Conservation (phyloP, 2,888 invertebrate genomes). For the Metacarcinus magister region DNA sequence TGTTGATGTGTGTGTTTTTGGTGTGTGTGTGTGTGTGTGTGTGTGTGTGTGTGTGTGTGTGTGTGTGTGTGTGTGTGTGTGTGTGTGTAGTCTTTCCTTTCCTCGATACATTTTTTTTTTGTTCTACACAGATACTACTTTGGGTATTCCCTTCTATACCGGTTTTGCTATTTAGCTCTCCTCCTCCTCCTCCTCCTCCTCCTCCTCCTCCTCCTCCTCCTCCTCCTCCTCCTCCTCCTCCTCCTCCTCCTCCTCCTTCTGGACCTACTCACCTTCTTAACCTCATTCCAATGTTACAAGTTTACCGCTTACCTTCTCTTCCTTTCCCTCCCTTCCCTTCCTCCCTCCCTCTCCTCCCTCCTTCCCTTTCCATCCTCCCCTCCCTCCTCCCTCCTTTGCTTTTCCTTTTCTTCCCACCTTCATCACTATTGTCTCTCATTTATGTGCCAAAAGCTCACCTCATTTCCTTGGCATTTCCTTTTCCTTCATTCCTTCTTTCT, state of each 20-base stretch:
- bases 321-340: neutral
- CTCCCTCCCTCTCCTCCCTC: neutral
- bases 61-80: slow-evolving; percentile 17
- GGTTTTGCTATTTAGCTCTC: neutral
- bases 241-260: slow-evolving; percentile 15
- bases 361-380: neutral
- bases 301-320: neutral
- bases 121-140: too few relatives aligned
- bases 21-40: slow-evolving; percentile 47
- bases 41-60: slow-evolving; percentile 36
- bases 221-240: slow-evolving; percentile 26
- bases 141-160: too few relatives aligned
- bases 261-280: neutral
- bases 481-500: neutral
- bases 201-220: slow-evolving; percentile 26
- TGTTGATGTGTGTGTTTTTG: slow-evolving; percentile 5
- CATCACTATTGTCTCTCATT: neutral
- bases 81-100: neutral
- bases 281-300: neutral
- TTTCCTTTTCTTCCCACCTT: neutral
- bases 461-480: neutral
- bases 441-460: neutral
- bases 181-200: neutral
- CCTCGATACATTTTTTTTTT: too few relatives aligned
- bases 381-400: neutral